Conservation (phyloP, 2,888 invertebrate genomes). For the Ormyrus rosae region DNA sequence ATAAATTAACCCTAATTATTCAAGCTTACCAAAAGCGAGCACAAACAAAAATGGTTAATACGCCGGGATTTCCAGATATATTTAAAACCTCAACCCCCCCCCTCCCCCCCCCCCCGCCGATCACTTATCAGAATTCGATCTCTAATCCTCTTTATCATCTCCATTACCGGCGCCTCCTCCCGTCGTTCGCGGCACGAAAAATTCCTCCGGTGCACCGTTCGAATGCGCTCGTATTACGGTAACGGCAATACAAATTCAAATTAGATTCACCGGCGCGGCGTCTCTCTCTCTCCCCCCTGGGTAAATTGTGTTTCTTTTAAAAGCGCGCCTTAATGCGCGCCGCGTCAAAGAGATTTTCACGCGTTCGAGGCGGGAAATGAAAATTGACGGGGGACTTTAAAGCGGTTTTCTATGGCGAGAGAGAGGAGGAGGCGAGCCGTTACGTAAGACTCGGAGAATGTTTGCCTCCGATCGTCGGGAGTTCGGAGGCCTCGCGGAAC, state of each 20-base stretch:
- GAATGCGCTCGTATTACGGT: slow-evolving; percentile 41
- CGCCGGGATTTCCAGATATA: too few species aligned
- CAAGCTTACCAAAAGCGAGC: too few species aligned
- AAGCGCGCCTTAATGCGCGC: background rate
- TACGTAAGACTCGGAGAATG: background rate
- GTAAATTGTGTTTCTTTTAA: background rate
- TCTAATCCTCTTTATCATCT: slow-evolving; percentile 26
- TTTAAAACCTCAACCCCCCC: too few species aligned
- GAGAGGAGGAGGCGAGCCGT: slow-evolving; percentile 9
- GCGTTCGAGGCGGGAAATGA: slow-evolving; percentile 1
- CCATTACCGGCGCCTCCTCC: slow-evolving; percentile 14
- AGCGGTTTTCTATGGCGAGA: slow-evolving; percentile 1
- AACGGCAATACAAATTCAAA: slow-evolving; percentile 55
- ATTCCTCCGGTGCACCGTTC: slow-evolving; percentile 20
- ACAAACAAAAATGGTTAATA: too few species aligned
- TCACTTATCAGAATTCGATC: slow-evolving; percentile 10
- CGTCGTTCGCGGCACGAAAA: background rate
- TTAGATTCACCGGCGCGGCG: slow-evolving; percentile 21
- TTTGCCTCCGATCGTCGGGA: slow-evolving; percentile 41
- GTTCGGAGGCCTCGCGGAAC: slow-evolving; percentile 50
- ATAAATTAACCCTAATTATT: too few species aligned
- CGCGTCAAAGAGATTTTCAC: slow-evolving; percentile 18
- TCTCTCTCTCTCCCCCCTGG: background rate
- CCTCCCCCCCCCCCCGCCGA: too few species aligned
- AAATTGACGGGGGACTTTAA: slow-evolving; percentile 17